Evolutionary conservation across 2,797 vertebrate genomes (phyloP).

Genomic region (Gymnothorax reevesii): DNA sequence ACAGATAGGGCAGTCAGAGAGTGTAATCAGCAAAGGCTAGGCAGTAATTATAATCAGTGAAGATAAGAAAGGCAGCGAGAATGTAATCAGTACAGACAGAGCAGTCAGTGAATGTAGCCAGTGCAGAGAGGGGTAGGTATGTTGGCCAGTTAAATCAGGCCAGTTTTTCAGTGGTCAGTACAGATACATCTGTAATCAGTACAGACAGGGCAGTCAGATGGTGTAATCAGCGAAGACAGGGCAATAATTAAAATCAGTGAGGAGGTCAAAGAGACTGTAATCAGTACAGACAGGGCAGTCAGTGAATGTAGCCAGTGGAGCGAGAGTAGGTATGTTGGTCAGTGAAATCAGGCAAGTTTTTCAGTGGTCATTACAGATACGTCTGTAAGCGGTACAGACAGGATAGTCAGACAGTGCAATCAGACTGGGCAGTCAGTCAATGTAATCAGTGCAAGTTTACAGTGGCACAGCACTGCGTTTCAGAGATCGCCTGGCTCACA

Average conservation of each 20-base stretch:
- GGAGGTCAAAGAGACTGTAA: background rate
- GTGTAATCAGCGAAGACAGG: background rate
- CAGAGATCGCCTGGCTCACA: too few relatives aligned
- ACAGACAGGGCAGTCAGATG: background rate
- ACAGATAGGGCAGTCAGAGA: background rate
- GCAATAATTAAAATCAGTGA: background rate
- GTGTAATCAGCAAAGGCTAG: background rate
- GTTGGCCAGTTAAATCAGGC: background rate
- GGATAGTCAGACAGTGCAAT: background rate
- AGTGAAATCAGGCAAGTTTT: background rate
- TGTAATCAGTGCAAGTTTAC: too few relatives aligned
- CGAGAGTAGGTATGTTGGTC: too few relatives aligned
- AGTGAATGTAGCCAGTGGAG: background rate
- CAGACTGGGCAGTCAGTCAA: background rate
- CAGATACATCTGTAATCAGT: constrained; percentile 30
- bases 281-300: background rate
- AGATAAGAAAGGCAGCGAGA: background rate
- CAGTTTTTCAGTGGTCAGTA: background rate
- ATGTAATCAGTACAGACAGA: background rate
- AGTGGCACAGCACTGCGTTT: too few relatives aligned
- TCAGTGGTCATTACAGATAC: background rate
- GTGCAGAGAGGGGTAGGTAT: background rate
- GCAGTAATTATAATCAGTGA: background rate
- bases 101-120: background rate
- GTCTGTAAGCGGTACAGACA: constrained; percentile 35